A percentile compares a stretch with the other conserved stretches of the same genome.
phyloP scores from a whole-genome alignment of 1,140 invertebrate species.

The Leptonema lineaticorne region DNA sequence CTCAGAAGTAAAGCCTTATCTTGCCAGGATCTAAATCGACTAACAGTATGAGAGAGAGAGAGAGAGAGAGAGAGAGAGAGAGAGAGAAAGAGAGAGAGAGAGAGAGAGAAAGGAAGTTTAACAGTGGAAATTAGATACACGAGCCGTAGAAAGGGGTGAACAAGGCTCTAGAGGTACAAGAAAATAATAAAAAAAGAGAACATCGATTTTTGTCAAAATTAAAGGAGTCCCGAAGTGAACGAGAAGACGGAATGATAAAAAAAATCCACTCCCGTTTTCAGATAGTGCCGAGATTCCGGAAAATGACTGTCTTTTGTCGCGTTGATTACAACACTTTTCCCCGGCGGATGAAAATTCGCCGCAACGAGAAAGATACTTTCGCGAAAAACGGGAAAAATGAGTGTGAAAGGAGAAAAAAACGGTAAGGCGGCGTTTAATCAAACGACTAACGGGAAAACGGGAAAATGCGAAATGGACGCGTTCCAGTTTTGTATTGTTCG shows the following conservation, averaged over 20 bases:
- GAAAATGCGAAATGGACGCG: no score
- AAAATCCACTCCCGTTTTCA: neutral
- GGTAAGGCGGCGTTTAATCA: conserved; percentile 6
- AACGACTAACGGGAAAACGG: neutral
- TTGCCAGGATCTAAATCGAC: no score
- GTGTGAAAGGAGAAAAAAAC: no score
- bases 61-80: no score
- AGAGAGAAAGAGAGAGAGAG: no score
- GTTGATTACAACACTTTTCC: neutral
- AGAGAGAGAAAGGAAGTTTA: neutral
- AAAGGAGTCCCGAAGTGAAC: neutral
- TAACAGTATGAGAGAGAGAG: no score
- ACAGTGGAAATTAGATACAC: neutral
- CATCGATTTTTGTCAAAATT: neutral
- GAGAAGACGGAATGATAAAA: neutral
- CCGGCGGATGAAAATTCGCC: neutral
- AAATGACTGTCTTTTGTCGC: neutral
- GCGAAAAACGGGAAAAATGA: no score
- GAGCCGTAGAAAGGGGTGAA: neutral
- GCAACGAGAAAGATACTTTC: conserved; percentile 4
- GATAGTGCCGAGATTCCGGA: neutral
- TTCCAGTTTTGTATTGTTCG: no score
- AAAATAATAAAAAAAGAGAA: no score
- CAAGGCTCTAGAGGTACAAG: neutral
- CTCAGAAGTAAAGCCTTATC: no score